Conservation (phyloP, 2,113 vertebrate genomes). For the Ophiodon elongatus region DNA sequence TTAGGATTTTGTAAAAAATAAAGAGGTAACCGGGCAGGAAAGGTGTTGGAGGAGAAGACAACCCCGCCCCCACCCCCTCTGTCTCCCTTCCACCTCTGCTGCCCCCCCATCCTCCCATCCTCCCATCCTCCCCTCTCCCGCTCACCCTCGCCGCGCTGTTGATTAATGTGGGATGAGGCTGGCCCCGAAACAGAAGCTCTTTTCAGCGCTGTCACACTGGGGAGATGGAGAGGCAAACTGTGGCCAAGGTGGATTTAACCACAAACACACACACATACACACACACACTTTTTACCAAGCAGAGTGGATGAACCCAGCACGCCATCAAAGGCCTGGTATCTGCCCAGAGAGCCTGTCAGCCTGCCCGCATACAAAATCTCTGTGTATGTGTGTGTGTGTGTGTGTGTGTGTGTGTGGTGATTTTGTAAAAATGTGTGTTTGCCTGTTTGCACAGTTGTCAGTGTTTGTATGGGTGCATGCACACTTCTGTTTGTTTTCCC, state of each 20-base stretch:
- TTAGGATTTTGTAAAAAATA: not conserved
- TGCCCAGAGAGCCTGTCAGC: conserved; percentile 65
- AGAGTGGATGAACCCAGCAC: conserved; percentile 66
- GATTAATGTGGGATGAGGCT: conserved; percentile 84
- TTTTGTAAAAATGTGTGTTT: conserved; percentile 50
- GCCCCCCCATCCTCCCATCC: conserved; percentile 24
- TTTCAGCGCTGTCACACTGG: conserved; percentile 80
- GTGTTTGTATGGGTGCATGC: conserved; percentile 25
- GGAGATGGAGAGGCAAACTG: conserved; percentile 80
- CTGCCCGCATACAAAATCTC: conserved; percentile 41
- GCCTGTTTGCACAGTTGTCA: conserved; percentile 58
- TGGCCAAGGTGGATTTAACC: conserved; percentile 79
- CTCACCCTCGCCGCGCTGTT: conserved; percentile 69
- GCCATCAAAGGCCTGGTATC: conserved; percentile 74
- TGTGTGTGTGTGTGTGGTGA: conserved; percentile 49
- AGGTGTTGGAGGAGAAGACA: conserved; percentile 40
- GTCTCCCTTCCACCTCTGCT: conserved; percentile 12
- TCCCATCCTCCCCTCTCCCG: conserved; percentile 38
- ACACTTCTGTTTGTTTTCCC: conserved; percentile 6
- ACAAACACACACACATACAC: conserved; percentile 57
- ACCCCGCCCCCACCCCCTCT: conserved; percentile 8
- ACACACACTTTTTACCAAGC: conserved; percentile 52
- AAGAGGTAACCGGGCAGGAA: conserved; percentile 38
- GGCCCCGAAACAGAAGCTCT: conserved; percentile 82
- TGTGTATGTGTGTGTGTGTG: conserved; percentile 43